Percentiles rank a stretch among this genome's conserved stretches.
phyloP scores from a whole-genome alignment of 2,113 vertebrate species.

The Capreolus pygargus region DNA sequence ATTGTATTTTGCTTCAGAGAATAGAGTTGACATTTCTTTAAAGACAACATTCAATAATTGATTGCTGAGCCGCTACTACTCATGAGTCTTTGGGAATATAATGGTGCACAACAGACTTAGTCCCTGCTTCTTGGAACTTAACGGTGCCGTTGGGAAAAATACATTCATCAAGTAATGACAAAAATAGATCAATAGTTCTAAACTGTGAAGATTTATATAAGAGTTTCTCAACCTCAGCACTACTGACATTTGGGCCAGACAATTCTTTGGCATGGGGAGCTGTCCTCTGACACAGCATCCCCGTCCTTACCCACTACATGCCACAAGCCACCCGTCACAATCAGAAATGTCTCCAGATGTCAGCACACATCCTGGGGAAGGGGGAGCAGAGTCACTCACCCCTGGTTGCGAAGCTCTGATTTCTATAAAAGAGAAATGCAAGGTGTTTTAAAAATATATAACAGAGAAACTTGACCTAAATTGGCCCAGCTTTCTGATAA shows the following conservation, averaged over 20 bases:
- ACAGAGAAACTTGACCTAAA: not conserved
- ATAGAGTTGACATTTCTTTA: not conserved
- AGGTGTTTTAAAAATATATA: not conserved
- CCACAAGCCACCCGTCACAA: not conserved
- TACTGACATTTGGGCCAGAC: not conserved
- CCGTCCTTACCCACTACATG: not conserved
- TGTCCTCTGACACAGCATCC: not conserved
- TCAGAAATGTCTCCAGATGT: not conserved
- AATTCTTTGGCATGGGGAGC: not conserved
- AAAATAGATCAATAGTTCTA: not conserved
- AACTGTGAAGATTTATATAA: not conserved
- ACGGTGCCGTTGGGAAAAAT: not conserved
- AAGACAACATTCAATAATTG: not conserved
- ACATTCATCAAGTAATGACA: not conserved
- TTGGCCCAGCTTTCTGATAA: not conserved
- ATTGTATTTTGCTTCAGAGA: not conserved
- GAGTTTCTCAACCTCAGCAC: not conserved
- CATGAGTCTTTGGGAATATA: not conserved
- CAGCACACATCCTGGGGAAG: not conserved
- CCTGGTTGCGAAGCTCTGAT: not conserved
- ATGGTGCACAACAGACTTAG: not conserved
- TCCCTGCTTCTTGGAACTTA: not conserved
- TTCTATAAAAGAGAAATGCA: not conserved
- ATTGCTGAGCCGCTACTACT: not conserved
- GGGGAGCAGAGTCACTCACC: not conserved